Percentiles rank a stretch among this genome's conserved stretches.
These are phyloP conservation scores for Diachrysia chrysitis DNA, from an alignment of 2,888 invertebrate genomes.

Conservation along the genomic window DNA sequence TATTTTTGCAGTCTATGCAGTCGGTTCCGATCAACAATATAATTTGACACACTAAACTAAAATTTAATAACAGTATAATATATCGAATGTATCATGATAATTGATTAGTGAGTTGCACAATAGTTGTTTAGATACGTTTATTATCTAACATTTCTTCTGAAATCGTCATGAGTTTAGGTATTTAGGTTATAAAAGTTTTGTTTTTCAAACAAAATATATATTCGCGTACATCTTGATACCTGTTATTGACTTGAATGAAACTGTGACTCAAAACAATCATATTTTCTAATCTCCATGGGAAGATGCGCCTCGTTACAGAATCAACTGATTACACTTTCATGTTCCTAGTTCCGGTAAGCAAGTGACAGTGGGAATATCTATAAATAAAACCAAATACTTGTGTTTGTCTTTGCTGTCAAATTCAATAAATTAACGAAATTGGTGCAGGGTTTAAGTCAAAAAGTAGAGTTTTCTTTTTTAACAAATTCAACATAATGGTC, in stretches of 20 bases:
- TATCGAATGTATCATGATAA: background rate
- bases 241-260: background rate
- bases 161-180: background rate
- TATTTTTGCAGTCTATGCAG: constrained; percentile 15
- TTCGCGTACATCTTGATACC: too few species aligned
- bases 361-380: background rate
- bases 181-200: background rate
- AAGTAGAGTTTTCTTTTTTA: too few species aligned
- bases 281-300: constrained; percentile 4
- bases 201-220: background rate
- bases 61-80: background rate
- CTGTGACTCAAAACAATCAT: background rate
- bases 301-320: background rate
- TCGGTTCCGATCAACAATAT: constrained; percentile 15
- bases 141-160: background rate
- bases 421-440: too few species aligned
- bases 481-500: too few species aligned
- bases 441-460: too few species aligned
- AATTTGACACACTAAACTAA: constrained; percentile 17
- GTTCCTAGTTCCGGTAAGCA: background rate
- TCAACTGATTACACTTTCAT: too few species aligned
- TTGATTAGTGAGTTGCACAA: constrained; percentile 1
- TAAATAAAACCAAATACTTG: too few species aligned
- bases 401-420: too few species aligned
- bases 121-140: background rate